Evolutionary conservation across 92 coral and sea anemone genomes (phyloP).

Genomic region (Parazoanthus swiftii): DNA sequence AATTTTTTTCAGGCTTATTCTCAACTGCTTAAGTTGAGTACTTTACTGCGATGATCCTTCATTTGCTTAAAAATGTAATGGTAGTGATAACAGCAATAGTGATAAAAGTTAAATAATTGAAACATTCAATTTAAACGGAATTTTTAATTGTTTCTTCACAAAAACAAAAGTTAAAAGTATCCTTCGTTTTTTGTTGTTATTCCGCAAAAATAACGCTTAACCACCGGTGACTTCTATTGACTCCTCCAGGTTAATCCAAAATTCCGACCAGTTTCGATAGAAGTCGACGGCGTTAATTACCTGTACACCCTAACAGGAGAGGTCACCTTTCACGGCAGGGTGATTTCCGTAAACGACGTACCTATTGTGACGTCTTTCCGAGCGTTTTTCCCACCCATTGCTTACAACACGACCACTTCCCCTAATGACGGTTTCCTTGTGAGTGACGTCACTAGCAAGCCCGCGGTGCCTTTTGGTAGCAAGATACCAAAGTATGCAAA

Average conservation of each 20-base stretch:
- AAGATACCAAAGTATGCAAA: constrained; percentile 34
- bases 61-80: no score
- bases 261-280: background rate
- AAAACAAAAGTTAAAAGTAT: no score
- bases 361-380: constrained; percentile 44
- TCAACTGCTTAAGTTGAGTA: no score
- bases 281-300: background rate
- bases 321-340: constrained; percentile 33
- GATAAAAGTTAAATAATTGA: no score
- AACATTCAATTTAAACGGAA: background rate
- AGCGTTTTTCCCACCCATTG: constrained; percentile 57
- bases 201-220: background rate
- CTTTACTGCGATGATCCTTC: no score
- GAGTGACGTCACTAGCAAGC: constrained; percentile 48
- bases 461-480: constrained; percentile 50
- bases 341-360: constrained; percentile 58
- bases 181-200: background rate
- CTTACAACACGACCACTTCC: constrained; percentile 54
- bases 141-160: background rate
- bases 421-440: constrained; percentile 62
- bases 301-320: background rate
- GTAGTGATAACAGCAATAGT: no score
- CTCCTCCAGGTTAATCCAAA: background rate
- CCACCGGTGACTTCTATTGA: background rate
- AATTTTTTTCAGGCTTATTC: no score